Percentiles rank a stretch among this genome's conserved stretches.
These are phyloP conservation scores for Epinotia bilunana DNA, from an alignment of 2,888 invertebrate genomes.

Conservation along the genomic window DNA sequence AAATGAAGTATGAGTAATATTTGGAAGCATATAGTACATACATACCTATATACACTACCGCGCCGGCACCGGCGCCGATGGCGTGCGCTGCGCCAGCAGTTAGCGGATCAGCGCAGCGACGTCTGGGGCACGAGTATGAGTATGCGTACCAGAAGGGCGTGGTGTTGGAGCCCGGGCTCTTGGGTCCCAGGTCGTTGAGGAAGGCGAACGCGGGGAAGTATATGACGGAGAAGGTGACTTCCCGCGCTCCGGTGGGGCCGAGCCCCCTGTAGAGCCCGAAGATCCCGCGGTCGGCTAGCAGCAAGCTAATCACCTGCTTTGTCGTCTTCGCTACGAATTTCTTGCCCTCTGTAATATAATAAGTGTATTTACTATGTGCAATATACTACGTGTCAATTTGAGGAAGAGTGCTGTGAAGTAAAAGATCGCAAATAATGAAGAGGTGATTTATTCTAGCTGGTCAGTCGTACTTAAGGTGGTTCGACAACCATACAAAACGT, in stretches of 20 bases:
- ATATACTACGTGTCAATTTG: too few relatives aligned
- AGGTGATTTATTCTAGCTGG: too few relatives aligned
- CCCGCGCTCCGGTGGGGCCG: conserved; percentile 95
- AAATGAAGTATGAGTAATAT: too few relatives aligned
- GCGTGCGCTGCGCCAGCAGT: conserved; percentile 89
- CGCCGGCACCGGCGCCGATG: conserved; percentile 85
- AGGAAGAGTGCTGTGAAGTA: too few relatives aligned
- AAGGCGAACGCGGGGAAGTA: conserved; percentile 99
- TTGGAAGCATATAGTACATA: too few relatives aligned
- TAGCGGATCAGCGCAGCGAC: neutral
- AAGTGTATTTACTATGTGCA: neutral
- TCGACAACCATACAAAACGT: too few relatives aligned
- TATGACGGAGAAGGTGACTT: conserved; percentile 97
- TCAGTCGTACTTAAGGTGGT: too few relatives aligned
- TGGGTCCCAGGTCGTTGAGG: conserved; percentile 93
- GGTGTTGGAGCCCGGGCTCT: conserved; percentile 86
- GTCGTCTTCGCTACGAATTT: conserved; percentile 89
- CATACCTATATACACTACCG: too few relatives aligned
- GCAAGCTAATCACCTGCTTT: conserved; percentile 88
- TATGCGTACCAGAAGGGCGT: conserved; percentile 91
- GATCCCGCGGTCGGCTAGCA: conserved; percentile 94
- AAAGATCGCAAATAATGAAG: conserved; percentile 84
- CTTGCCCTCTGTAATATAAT: conserved; percentile 84
- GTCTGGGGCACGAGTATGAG: neutral
- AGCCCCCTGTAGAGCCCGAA: conserved; percentile 97